These are phyloP conservation scores for Coregonus clupeaformis DNA, from an alignment of 2,113 vertebrate genomes.

Conservation along the genomic window DNA sequence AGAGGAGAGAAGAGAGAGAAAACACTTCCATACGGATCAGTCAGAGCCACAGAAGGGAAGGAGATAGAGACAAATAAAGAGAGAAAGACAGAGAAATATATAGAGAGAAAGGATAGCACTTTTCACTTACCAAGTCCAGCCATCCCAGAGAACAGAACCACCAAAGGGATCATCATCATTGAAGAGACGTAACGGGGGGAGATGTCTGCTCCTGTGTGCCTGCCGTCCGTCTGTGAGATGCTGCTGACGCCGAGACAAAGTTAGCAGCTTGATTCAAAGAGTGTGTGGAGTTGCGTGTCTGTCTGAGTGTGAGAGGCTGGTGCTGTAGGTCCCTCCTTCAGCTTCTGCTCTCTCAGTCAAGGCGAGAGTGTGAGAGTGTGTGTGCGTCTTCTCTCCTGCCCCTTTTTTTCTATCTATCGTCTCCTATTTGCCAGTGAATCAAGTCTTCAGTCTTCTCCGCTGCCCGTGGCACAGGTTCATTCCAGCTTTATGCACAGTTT, in stretches of 20 bases:
- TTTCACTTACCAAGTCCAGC: slow-evolving; percentile 38
- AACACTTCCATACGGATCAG: background rate
- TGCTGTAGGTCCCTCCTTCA: slow-evolving; percentile 12
- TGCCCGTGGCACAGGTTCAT: slow-evolving; percentile 1
- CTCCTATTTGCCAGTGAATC: background rate
- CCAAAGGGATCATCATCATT: slow-evolving; percentile 43
- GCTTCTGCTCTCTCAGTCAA: slow-evolving; percentile 4
- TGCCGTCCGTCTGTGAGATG: background rate
- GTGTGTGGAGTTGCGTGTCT: slow-evolving; percentile 6
- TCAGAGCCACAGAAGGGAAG: background rate
- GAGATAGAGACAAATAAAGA: background rate
- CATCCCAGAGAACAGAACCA: slow-evolving; percentile 36
- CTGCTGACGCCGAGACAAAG: slow-evolving; percentile 9
- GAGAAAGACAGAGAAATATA: background rate
- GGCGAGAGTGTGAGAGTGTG: background rate
- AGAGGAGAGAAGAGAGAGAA: background rate
- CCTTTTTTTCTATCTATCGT: background rate
- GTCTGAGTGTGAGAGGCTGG: background rate
- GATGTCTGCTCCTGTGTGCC: background rate
- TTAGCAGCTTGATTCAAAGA: slow-evolving; percentile 22
- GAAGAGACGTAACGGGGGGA: background rate
- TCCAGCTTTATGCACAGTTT: slow-evolving; percentile 3
- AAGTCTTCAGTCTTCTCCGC: slow-evolving; percentile 9
- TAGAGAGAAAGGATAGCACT: background rate
- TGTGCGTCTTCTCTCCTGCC: slow-evolving; percentile 6